These are phyloP conservation scores for Vannuccia rotundouncinata DNA, from an alignment of 2,888 invertebrate genomes.

Conservation along the genomic window DNA sequence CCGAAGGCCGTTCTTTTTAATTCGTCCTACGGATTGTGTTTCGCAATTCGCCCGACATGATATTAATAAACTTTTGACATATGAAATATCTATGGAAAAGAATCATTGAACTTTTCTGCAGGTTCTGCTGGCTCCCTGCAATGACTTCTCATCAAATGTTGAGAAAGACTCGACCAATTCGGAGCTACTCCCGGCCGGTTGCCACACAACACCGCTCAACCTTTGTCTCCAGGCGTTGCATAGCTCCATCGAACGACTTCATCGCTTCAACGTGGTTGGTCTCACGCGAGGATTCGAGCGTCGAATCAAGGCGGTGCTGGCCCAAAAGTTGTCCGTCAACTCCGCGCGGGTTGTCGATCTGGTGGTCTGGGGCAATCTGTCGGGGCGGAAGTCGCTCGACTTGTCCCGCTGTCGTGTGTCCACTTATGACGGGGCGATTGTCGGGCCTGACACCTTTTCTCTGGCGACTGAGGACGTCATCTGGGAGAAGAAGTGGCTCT, in stretches of 20 bases:
- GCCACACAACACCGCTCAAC: background rate
- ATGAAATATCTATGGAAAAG: too few species aligned
- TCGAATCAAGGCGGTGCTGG: constrained; percentile 38
- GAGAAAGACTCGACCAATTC: too few species aligned
- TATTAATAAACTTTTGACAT: too few species aligned
- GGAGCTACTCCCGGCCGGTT: background rate
- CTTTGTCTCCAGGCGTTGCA: constrained; percentile 20
- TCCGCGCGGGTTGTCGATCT: constrained; percentile 50
- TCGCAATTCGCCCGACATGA: too few species aligned
- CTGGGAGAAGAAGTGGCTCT: constrained; percentile 51
- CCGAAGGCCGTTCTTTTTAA: too few species aligned
- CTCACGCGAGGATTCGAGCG: constrained; percentile 21
- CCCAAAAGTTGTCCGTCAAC: constrained; percentile 46
- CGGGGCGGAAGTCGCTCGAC: constrained; percentile 40
- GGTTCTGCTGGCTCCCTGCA: background rate
- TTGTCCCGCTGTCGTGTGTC: constrained; percentile 45
- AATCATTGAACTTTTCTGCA: background rate
- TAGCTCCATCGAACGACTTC: background rate
- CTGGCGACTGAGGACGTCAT: constrained; percentile 47
- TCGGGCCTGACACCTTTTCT: constrained; percentile 51
- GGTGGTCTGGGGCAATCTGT: constrained; percentile 51
- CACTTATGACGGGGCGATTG: constrained; percentile 51
- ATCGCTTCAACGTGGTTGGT: constrained; percentile 29
- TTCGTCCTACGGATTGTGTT: too few species aligned
- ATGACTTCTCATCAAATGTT: too few species aligned